A percentile compares a stretch with the other conserved stretches of the same genome.
These are phyloP conservation scores for Festucalex cinctus DNA, from an alignment of 2,113 vertebrate species.

Conservation along the genomic window DNA sequence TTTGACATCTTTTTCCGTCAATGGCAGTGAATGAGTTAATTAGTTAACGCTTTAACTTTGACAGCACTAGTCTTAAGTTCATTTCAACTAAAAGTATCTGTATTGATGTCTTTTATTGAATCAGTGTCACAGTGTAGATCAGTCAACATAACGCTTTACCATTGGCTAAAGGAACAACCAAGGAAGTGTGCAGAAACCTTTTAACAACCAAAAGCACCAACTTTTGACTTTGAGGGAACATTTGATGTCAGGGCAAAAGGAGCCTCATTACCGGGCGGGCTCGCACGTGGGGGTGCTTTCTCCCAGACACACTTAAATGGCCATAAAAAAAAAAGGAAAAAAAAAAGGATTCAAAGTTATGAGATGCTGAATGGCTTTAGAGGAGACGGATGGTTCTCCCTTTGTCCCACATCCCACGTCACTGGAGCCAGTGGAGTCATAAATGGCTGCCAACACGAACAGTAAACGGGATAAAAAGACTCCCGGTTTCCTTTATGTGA, in stretches of 20 bases:
- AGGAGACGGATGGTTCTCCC: slow-evolving; percentile 58
- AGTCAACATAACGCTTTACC: slow-evolving; percentile 20
- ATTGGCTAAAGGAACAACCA: slow-evolving; percentile 37
- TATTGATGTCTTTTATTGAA: not conserved
- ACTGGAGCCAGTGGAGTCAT: slow-evolving; percentile 71
- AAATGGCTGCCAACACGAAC: slow-evolving; percentile 72
- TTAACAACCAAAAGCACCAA: slow-evolving; percentile 11
- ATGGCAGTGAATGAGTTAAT: too few relatives aligned
- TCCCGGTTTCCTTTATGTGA: slow-evolving; percentile 66
- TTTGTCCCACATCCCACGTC: slow-evolving; percentile 54
- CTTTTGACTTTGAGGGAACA: slow-evolving; percentile 48
- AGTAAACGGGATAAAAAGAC: slow-evolving; percentile 72
- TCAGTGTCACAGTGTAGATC: not conserved
- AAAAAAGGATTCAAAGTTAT: slow-evolving; percentile 62
- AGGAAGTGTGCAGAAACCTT: slow-evolving; percentile 41
- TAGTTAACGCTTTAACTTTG: too few relatives aligned
- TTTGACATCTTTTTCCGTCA: too few relatives aligned
- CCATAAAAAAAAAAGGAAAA: slow-evolving; percentile 67
- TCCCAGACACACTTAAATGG: slow-evolving; percentile 65
- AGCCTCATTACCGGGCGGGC: slow-evolving; percentile 61
- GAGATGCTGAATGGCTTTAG: slow-evolving; percentile 58
- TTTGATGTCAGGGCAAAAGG: slow-evolving; percentile 59
- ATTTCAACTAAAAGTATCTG: not conserved
- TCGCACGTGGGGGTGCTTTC: slow-evolving; percentile 32
- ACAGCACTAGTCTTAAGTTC: not conserved